Percentiles rank a stretch among this genome's conserved stretches.
These are phyloP conservation scores for Sphinx pinastri DNA, from an alignment of 2,888 invertebrate genomes.

Conservation along the genomic window DNA sequence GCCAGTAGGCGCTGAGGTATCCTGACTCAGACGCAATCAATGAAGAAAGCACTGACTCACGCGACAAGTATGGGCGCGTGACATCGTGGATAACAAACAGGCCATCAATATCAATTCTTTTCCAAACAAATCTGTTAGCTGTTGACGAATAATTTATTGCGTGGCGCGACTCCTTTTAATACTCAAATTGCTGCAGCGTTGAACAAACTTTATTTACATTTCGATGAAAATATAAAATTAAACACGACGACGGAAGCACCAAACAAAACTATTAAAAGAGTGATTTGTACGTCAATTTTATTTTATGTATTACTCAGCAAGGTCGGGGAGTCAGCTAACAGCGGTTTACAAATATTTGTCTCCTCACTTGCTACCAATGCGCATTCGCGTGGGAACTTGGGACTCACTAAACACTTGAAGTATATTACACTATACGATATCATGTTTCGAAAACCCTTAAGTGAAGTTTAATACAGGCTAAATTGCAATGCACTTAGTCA, in stretches of 20 bases:
- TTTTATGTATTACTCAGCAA: conserved; percentile 44
- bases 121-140: conserved; percentile 6
- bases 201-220: background rate
- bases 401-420: conserved; percentile 35
- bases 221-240: conserved; percentile 7
- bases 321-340: conserved; percentile 61
- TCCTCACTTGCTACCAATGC: conserved; percentile 70
- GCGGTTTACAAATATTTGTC: conserved; percentile 78
- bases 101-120: conserved; percentile 18
- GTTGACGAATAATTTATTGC: background rate
- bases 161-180: background rate
- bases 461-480: conserved; percentile 25
- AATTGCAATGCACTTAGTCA: conserved; percentile 3
- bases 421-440: conserved; percentile 4
- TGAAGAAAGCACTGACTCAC: conserved; percentile 29
- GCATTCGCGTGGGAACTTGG: conserved; percentile 74
- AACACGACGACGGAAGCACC: background rate
- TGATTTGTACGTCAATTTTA: conserved; percentile 14
- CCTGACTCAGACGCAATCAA: conserved; percentile 33
- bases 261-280: conserved; percentile 14
- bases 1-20: conserved; percentile 28
- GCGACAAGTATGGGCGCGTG: conserved; percentile 17
- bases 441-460: conserved; percentile 3
- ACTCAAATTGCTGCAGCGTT: background rate
- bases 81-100: conserved; percentile 4